These are phyloP conservation scores for Hydrotaea cyrtoneurina DNA, from an alignment of 2,888 invertebrate species.

Conservation along the genomic window DNA sequence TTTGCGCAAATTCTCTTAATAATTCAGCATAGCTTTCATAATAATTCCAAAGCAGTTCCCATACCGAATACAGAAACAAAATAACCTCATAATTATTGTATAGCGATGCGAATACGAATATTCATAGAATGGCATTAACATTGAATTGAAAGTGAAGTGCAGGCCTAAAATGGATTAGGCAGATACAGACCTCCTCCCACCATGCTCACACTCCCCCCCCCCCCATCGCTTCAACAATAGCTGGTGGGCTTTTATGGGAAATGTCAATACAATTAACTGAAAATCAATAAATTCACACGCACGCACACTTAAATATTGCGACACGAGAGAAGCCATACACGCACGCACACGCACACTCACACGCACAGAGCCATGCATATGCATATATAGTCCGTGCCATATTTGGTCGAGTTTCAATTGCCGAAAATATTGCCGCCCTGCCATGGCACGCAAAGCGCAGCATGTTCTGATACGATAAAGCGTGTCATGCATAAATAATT, in stretches of 20 bases:
- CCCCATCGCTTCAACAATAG: background rate
- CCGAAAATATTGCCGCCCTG: background rate
- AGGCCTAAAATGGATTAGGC: background rate
- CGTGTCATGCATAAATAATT: constrained; percentile 62
- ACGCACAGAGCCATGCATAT: too few relatives aligned
- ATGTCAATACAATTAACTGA: constrained; percentile 26
- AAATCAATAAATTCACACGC: constrained; percentile 6
- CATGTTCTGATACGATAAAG: constrained; percentile 48
- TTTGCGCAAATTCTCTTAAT: background rate
- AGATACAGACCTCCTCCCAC: too few relatives aligned
- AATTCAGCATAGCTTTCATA: background rate
- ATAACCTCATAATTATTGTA: background rate
- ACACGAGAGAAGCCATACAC: too few relatives aligned
- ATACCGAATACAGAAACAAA: background rate
- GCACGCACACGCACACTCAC: too few relatives aligned
- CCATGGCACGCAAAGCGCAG: background rate
- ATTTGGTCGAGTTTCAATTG: background rate
- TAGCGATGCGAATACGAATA: background rate
- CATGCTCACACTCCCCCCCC: background rate
- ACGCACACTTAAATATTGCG: background rate
- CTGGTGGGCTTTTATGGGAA: background rate
- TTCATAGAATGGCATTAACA: background rate
- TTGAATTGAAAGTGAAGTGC: background rate
- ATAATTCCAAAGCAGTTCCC: background rate
- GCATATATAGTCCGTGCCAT: background rate